Conservation (phyloP, 1,140 invertebrate species). For the Conus betulinus region DNA sequence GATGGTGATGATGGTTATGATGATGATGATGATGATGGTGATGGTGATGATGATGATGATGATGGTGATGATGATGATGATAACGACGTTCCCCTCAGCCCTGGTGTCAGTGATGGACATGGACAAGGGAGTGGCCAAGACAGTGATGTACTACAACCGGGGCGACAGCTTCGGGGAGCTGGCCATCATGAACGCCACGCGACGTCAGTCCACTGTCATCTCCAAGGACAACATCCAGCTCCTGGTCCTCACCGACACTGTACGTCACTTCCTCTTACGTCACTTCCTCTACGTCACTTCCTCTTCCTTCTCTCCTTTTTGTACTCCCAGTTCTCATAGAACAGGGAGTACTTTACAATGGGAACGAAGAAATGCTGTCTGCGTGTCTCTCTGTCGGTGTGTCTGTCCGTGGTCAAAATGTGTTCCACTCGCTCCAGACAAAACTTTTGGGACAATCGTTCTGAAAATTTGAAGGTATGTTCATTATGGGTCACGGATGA, state of each 20-base stretch:
- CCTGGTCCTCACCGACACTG: constrained; percentile 62
- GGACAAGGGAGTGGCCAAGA: constrained; percentile 51
- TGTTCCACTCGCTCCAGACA: too few species aligned
- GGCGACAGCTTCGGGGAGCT: constrained; percentile 71
- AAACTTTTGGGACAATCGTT: too few species aligned
- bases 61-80: not conserved
- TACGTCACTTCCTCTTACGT: constrained; percentile 7
- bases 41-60: not conserved
- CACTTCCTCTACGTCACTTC: too few species aligned
- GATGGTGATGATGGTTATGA: not conserved
- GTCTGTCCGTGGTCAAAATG: not conserved
- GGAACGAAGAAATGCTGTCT: not conserved
- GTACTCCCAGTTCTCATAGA: too few species aligned
- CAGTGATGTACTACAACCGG: constrained; percentile 58
- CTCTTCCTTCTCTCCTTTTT: not conserved
- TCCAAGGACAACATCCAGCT: constrained; percentile 68
- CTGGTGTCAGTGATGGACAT: constrained; percentile 61
- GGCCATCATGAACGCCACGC: constrained; percentile 62
- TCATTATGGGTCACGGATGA: too few species aligned
- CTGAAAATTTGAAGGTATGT: too few species aligned
- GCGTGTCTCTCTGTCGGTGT: not conserved
- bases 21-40: not conserved
- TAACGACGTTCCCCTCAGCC: constrained; percentile 44
- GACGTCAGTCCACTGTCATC: constrained; percentile 64
- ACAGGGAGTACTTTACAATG: too few species aligned